Evolutionary conservation across 2,888 invertebrate genomes (phyloP).

Genomic region (Apoda limacodes): DNA sequence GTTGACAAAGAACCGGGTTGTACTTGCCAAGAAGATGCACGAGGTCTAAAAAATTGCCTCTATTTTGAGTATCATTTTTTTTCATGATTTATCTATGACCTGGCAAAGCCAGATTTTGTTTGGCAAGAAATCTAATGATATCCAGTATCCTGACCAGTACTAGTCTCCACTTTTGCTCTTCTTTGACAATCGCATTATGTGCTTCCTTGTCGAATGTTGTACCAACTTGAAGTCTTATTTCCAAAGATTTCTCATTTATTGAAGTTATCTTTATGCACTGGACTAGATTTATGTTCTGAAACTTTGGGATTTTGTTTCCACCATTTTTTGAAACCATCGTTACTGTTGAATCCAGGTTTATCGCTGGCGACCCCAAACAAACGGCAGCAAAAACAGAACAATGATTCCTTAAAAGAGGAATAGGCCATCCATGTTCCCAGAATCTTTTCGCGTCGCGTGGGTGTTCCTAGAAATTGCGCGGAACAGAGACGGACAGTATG

Average conservation of each 20-base stretch:
- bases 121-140: slow-evolving; percentile 4
- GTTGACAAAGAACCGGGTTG: slow-evolving; percentile 1
- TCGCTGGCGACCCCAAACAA: slow-evolving; percentile 6
- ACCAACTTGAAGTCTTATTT: slow-evolving; percentile 9
- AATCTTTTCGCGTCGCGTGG: slow-evolving; percentile 10
- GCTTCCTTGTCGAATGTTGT: slow-evolving; percentile 16
- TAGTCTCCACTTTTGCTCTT: slow-evolving; percentile 2
- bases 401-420: slow-evolving; percentile 6
- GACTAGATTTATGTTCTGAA: slow-evolving; percentile 14
- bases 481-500: too few species aligned
- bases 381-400: slow-evolving; percentile 10
- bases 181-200: too few species aligned
- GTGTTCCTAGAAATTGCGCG: too few species aligned
- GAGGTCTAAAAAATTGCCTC: slow-evolving; percentile 1
- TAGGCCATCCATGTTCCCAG: slow-evolving; percentile 10
- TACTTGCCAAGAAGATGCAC: slow-evolving; percentile 1
- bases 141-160: slow-evolving; percentile 2
- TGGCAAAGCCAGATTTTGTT: slow-evolving; percentile 3
- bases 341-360: slow-evolving; percentile 3
- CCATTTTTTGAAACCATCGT: slow-evolving; percentile 6
- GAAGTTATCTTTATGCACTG: slow-evolving; percentile 9
- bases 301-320: slow-evolving; percentile 7
- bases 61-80: background rate
- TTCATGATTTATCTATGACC: background rate
- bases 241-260: slow-evolving; percentile 19